A percentile compares a stretch with the other conserved stretches of the same genome.
Conservation (phyloP, 2,888 invertebrate species). For the Limnephilus lunatus region DNA sequence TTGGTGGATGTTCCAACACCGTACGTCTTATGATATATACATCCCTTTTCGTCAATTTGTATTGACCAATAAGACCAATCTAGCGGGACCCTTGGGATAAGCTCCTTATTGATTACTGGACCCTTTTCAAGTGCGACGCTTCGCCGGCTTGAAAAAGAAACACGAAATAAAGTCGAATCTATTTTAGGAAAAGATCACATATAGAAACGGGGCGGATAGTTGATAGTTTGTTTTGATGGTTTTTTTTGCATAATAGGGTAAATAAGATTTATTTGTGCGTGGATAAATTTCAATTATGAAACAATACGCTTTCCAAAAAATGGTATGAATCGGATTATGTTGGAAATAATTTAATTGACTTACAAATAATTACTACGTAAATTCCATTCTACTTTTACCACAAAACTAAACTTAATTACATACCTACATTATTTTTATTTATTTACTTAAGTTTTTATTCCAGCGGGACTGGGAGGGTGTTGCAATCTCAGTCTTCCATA, state of each 20-base stretch:
- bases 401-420: no score
- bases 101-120: conserved; percentile 78
- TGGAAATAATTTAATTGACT: no score
- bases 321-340: no score
- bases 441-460: no score
- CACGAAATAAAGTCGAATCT: conserved; percentile 45
- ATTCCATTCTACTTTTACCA: no score
- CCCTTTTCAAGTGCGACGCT: conserved; percentile 71
- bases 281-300: neutral
- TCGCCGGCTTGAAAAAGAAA: conserved; percentile 57
- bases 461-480: no score
- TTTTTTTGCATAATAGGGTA: neutral
- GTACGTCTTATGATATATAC: conserved; percentile 65
- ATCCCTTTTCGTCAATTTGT: conserved; percentile 72
- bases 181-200: conserved; percentile 37
- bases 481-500: no score
- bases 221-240: neutral
- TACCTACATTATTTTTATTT: no score
- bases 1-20: conserved; percentile 59
- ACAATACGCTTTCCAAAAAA: neutral
- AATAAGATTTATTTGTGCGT: conserved; percentile 3
- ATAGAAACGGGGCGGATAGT: conserved; percentile 21
- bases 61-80: conserved; percentile 74
- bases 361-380: no score
- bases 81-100: conserved; percentile 76